Base-by-base conservation (phyloP, 2,113 vertebrate genomes). In the Tichodroma muraria region DNA sequence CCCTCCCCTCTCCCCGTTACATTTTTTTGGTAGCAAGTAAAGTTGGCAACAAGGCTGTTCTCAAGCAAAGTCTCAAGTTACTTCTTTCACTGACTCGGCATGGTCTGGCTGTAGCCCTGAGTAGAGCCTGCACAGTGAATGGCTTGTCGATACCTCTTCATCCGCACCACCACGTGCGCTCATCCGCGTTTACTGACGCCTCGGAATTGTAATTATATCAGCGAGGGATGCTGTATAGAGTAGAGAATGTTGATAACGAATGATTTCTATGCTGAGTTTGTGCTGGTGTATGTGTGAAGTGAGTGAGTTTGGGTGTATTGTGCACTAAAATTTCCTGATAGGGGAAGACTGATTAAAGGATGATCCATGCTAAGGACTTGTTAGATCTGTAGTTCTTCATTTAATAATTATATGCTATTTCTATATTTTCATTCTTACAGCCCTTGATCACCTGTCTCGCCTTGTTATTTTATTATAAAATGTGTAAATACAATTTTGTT, bases 401-500 rank as follows among this genome's bases (percentile, higher is more conserved):
- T 98, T 98, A 98, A 98, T 98, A 97, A 98, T 98, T 98, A 97
- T 97, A 98, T 96, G 97, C 98, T 98, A 94, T 98, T 98, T 98
- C 98, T 98, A 97, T 97, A 98, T 96, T 98, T 98, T 97, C 98
- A 98, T 98, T 98, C 97, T 98, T 97, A 97, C 90, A 85, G 95
- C 96, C 98, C 93, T 95, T 96, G 94, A 97, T 97, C 96, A 97
- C 97, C 96, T 98, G 97, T 98, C 97, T 98, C 95, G 95, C 97
- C 97, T 98, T 95, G 97, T 98, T 98, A 98, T 98, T 98, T 98
- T 99, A 99, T 99, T 99, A 99, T 98, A 98, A 98, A 98, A 98
- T 96, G 71, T 99, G 99, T 99, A 99, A 99, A 99, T 99, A 98
- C 95, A 97, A 97, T 98, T 98, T 98, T 97, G 98, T 98, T 97